Conservation (phyloP, 1,140 invertebrate species). For the Papilio polyxenes region DNA sequence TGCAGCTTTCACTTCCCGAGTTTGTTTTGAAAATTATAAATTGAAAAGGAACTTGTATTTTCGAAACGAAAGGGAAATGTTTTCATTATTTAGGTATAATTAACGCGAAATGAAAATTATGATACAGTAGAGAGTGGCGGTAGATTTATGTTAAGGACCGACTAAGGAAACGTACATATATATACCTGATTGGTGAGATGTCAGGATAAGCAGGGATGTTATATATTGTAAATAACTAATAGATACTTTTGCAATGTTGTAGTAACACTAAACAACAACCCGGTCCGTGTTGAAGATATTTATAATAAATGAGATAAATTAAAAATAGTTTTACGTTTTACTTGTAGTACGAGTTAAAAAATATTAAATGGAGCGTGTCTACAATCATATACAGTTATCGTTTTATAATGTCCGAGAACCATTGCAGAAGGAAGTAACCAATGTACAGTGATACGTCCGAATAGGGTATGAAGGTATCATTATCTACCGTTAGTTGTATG, state of each 20-base stretch:
- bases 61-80: conserved; percentile 27
- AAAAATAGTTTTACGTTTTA: neutral
- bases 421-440: neutral
- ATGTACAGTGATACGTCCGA: neutral
- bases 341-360: conserved; percentile 8
- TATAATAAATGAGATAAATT: neutral
- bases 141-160: neutral
- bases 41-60: conserved; percentile 19
- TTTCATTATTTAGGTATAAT: conserved; percentile 25
- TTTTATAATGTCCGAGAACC: neutral
- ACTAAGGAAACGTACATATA: neutral
- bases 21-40: conserved; percentile 8
- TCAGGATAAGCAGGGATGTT: neutral
- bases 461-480: conserved; percentile 22
- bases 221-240: too few relatives aligned
- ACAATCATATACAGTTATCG: neutral
- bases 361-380: neutral
- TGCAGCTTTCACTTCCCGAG: conserved; percentile 7
- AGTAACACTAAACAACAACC: neutral
- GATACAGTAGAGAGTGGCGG: neutral
- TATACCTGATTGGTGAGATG: neutral
- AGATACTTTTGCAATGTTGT: neutral
- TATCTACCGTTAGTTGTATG: conserved; percentile 1
- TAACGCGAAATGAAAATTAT: neutral
- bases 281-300: neutral